Conservation (phyloP, 2,888 invertebrate species). For the Ecliptopera silaceata region DNA sequence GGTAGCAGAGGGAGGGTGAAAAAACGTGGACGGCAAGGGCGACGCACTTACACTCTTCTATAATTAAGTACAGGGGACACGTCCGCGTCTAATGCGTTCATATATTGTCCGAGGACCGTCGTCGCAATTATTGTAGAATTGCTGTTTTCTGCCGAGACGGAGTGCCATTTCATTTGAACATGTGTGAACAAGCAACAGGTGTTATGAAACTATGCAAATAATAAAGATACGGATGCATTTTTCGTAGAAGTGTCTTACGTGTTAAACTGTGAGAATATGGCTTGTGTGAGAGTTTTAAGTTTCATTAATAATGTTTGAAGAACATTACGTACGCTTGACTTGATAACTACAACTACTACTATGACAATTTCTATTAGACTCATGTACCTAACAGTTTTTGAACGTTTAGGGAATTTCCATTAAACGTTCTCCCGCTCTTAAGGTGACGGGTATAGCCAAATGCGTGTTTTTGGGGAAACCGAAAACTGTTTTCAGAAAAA, state of each 20-base stretch:
- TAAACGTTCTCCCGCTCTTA: constrained; percentile 35
- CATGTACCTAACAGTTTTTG: constrained; percentile 1
- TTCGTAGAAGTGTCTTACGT: constrained; percentile 1
- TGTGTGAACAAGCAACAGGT: constrained; percentile 26
- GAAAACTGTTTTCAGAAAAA: no score
- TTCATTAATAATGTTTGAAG: background rate
- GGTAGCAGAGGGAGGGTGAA: constrained; percentile 44
- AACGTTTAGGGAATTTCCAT: constrained; percentile 37
- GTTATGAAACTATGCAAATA: constrained; percentile 21
- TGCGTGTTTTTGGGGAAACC: no score
- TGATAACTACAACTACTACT: background rate
- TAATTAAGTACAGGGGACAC: constrained; percentile 79
- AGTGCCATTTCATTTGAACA: constrained; percentile 20
- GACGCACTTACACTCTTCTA: constrained; percentile 73
- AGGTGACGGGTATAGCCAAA: no score
- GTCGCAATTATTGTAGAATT: constrained; percentile 71
- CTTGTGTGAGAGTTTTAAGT: background rate
- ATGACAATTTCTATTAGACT: background rate
- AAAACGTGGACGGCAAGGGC: constrained; percentile 64
- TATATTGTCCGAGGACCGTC: constrained; percentile 75
- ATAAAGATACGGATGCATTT: constrained; percentile 11
- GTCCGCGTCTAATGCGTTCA: constrained; percentile 80
- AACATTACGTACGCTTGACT: background rate
- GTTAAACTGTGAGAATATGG: background rate
- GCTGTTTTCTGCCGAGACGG: constrained; percentile 25